Percentiles rank a stretch among this genome's conserved stretches.
phyloP scores from a whole-genome alignment of 2,888 invertebrate species.

The Diloba caeruleocephala region DNA sequence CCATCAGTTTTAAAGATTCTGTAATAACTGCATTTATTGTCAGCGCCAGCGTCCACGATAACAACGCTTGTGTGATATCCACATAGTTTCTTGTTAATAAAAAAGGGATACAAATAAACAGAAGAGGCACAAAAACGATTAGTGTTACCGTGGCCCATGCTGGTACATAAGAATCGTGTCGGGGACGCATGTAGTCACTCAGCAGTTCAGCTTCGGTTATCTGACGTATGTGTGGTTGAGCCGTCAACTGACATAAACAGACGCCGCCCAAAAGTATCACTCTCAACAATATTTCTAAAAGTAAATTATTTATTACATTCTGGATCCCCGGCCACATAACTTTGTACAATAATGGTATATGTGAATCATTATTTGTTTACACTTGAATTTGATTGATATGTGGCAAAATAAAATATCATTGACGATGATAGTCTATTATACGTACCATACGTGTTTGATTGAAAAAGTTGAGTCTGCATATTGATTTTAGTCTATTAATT shows the following conservation, averaged over 20 bases:
- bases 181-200: slow-evolving; percentile 92
- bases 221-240: slow-evolving; percentile 91
- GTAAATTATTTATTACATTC: slow-evolving; percentile 44
- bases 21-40: slow-evolving; percentile 91
- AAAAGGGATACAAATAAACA: slow-evolving; percentile 83
- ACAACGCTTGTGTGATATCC: slow-evolving; percentile 67
- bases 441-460: slow-evolving; percentile 9
- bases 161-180: slow-evolving; percentile 91
- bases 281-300: slow-evolving; percentile 63
- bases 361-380: slow-evolving; percentile 14
- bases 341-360: slow-evolving; percentile 18
- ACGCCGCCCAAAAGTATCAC: slow-evolving; percentile 60
- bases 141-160: slow-evolving; percentile 90
- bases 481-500: slow-evolving; percentile 2
- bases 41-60: slow-evolving; percentile 90
- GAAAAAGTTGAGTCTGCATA: slow-evolving; percentile 13
- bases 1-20: slow-evolving; percentile 89
- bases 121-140: slow-evolving; percentile 89
- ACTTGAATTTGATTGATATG: slow-evolving; percentile 22
- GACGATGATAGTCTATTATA: neutral
- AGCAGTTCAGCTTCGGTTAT: slow-evolving; percentile 94
- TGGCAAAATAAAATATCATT: slow-evolving; percentile 3
- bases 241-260: slow-evolving; percentile 85
- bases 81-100: slow-evolving; percentile 52
- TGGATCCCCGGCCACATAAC: slow-evolving; percentile 56